Conservation (phyloP, 2,888 invertebrate genomes). For the Aphidius colemani region DNA sequence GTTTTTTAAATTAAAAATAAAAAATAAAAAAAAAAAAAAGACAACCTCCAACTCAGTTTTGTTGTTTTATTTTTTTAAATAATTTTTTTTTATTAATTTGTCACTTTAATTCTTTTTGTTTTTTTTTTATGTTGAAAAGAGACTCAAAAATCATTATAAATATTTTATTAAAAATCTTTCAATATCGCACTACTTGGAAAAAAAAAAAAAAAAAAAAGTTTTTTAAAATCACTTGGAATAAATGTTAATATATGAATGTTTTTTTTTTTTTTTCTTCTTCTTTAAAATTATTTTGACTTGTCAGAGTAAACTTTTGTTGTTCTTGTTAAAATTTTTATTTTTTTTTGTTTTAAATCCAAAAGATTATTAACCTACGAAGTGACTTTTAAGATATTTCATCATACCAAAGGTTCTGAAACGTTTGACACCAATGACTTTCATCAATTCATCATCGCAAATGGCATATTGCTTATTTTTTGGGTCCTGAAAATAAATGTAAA, state of each 20-base stretch:
- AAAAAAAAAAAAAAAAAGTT: too few relatives aligned
- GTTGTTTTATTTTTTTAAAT: too few relatives aligned
- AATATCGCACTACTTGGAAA: too few relatives aligned
- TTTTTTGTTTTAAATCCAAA: background rate
- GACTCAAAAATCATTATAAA: too few relatives aligned
- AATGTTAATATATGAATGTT: constrained; percentile 42
- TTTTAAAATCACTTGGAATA: constrained; percentile 41
- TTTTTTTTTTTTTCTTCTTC: constrained; percentile 21
- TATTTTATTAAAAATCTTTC: too few relatives aligned
- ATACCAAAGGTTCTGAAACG: constrained; percentile 94
- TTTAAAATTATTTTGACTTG: constrained; percentile 34
- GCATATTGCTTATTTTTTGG: constrained; percentile 95
- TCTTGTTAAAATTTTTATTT: background rate
- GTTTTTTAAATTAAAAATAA: too few relatives aligned
- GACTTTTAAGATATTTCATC: constrained; percentile 94
- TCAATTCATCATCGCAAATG: constrained; percentile 88
- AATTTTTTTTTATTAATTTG: too few relatives aligned
- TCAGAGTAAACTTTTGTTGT: constrained; percentile 27
- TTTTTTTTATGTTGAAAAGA: too few relatives aligned
- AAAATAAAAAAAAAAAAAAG: too few relatives aligned
- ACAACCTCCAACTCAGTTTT: too few relatives aligned
- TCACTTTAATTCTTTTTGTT: too few relatives aligned
- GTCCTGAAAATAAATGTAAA: constrained; percentile 63
- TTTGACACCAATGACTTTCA: constrained; percentile 88
- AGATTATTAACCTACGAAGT: constrained; percentile 70